Evolutionary conservation across 2,113 vertebrate genomes (phyloP).

Genomic region (Nansenia antarctica): DNA sequence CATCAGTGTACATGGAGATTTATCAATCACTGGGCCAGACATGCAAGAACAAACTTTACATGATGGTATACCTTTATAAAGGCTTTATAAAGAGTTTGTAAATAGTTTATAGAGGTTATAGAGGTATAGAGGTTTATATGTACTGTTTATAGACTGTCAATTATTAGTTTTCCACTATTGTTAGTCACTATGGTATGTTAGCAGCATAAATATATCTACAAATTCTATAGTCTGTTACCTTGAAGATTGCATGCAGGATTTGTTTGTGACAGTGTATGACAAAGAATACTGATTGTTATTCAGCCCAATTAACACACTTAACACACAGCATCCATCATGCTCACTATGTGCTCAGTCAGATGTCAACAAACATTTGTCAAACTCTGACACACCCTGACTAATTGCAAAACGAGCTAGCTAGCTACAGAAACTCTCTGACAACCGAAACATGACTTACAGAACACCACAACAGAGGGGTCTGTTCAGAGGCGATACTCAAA

Average conservation of each 20-base stretch:
- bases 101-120: no score
- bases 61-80: no score
- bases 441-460: constrained; percentile 23
- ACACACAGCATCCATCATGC: neutral
- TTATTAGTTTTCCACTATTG: no score
- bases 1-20: constrained; percentile 22
- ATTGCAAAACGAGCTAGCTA: neutral
- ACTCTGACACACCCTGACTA: constrained; percentile 27
- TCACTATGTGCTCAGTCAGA: constrained; percentile 22
- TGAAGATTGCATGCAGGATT: neutral
- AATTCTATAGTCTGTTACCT: neutral
- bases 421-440: constrained; percentile 37
- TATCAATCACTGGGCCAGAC: constrained; percentile 31
- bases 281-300: neutral
- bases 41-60: no score
- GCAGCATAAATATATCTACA: neutral
- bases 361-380: constrained; percentile 11
- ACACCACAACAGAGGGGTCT: constrained; percentile 46
- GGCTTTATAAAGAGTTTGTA: no score
- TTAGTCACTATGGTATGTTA: no score
- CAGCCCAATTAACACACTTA: neutral
- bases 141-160: no score
- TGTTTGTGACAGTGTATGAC: neutral
- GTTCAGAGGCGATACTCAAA: constrained; percentile 47
- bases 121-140: no score